A percentile compares a stretch with the other conserved stretches of the same genome.
These are phyloP conservation scores for Lepus townsendii DNA, from an alignment of 2,797 vertebrate genomes.

Conservation along the genomic window DNA sequence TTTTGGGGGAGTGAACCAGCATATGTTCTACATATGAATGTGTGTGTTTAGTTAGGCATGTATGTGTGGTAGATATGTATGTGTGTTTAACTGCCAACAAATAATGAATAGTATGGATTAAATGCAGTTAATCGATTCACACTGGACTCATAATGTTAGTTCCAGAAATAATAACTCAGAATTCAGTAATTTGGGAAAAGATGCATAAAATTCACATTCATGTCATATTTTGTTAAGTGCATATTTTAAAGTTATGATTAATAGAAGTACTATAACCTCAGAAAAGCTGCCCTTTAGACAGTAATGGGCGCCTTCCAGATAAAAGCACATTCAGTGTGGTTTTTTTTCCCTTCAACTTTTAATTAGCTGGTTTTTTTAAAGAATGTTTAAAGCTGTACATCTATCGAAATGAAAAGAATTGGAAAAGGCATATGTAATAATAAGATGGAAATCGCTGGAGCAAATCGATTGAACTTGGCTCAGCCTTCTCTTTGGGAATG, in stretches of 20 bases:
- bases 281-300: conserved; percentile 27
- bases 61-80: no score
- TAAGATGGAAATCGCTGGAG: conserved; percentile 74
- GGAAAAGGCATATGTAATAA: conserved; percentile 72
- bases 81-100: background rate
- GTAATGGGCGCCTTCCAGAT: background rate
- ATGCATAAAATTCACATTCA: background rate
- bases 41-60: no score
- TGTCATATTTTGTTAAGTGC: conserved; percentile 18
- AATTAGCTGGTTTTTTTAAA: conserved; percentile 76
- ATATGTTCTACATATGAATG: no score
- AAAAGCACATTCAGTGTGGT: background rate
- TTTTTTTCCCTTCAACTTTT: conserved; percentile 77
- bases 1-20: no score
- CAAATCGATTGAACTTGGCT: conserved; percentile 66
- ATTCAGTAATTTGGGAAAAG: background rate
- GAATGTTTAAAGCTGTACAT: conserved; percentile 67
- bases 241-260: conserved; percentile 40
- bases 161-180: background rate
- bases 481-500: conserved; percentile 67
- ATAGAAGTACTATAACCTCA: background rate
- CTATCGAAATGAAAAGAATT: conserved; percentile 76
- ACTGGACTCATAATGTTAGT: background rate
- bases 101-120: background rate
- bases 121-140: background rate